These are phyloP conservation scores for Pseudococcus longispinus DNA, from an alignment of 2,888 invertebrate genomes.

Conservation along the genomic window DNA sequence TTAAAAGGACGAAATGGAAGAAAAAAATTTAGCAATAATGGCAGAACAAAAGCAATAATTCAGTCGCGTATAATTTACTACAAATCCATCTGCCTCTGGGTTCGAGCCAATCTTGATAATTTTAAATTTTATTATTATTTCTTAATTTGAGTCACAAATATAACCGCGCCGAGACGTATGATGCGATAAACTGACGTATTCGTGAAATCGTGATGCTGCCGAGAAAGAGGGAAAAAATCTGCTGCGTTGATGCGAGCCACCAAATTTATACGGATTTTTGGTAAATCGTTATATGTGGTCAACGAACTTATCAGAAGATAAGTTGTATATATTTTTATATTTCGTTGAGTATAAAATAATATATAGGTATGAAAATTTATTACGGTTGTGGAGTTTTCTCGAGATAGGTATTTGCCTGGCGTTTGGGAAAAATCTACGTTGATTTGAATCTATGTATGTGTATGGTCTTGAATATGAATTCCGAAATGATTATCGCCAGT, in stretches of 20 bases:
- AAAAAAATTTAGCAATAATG: slow-evolving; percentile 41
- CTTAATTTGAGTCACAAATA: slow-evolving; percentile 45
- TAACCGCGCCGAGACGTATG: slow-evolving; percentile 10
- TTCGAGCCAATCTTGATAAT: slow-evolving; percentile 52
- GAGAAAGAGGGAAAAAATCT: not conserved
- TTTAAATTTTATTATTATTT: slow-evolving; percentile 48
- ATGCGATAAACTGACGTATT: slow-evolving; percentile 38
- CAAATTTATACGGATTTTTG: not conserved
- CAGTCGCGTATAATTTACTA: slow-evolving; percentile 45
- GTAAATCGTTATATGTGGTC: not conserved
- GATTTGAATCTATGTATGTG: no score
- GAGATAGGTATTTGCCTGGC: no score
- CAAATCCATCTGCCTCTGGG: slow-evolving; percentile 48
- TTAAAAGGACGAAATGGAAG: slow-evolving; percentile 14
- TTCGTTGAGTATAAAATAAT: no score
- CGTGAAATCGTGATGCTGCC: not conserved
- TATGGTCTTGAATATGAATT: no score
- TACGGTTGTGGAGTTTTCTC: no score
- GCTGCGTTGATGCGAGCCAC: not conserved
- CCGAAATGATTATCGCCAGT: no score
- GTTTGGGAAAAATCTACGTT: no score
- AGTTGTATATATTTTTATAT: no score
- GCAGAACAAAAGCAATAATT: slow-evolving; percentile 47
- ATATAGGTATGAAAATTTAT: no score
- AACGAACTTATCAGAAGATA: not conserved